A percentile compares a stretch with the other conserved stretches of the same genome.
Conservation (phyloP, 2,888 invertebrate species). For the Tipula lateralis region DNA sequence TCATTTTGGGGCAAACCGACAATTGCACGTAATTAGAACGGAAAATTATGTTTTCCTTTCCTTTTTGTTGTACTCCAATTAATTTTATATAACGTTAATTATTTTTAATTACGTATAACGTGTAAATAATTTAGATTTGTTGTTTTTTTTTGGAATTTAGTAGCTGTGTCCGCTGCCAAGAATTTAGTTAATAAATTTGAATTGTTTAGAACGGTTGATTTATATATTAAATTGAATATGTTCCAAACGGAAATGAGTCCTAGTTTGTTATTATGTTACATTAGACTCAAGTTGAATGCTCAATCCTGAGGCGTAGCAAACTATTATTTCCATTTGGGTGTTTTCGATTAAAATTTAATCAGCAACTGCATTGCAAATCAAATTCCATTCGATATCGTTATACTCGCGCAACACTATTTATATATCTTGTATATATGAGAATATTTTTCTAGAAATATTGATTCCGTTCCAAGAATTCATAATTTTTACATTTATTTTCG, state of each 20-base stretch:
- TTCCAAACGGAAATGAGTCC: background rate
- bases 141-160: background rate
- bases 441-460: background rate
- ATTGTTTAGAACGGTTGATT: background rate
- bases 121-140: background rate
- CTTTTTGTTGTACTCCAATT: background rate
- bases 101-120: background rate
- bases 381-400: background rate
- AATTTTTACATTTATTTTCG: background rate
- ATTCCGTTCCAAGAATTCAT: background rate
- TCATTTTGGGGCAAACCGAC: background rate
- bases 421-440: background rate
- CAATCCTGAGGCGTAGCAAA: background rate
- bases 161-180: background rate
- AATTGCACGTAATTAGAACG: background rate
- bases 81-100: background rate
- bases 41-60: background rate
- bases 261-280: background rate
- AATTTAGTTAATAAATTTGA: background rate
- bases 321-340: background rate
- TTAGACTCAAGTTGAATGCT: background rate
- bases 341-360: background rate
- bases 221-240: background rate
- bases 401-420: background rate
- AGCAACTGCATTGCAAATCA: background rate